Conservation (phyloP, 2,888 invertebrate species). For the Spodoptera picta region DNA sequence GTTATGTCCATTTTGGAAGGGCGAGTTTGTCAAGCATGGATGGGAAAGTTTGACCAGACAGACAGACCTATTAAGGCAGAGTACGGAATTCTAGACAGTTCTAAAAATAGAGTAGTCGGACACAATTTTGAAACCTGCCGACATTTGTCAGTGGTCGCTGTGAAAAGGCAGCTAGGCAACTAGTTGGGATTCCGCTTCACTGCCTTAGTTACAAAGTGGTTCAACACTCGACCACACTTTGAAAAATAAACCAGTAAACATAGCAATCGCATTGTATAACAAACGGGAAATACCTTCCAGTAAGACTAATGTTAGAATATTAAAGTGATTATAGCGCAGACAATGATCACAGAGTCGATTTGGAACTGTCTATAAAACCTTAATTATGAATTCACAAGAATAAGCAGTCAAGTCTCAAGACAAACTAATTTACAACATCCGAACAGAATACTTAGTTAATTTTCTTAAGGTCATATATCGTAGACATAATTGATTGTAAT, state of each 20-base stretch:
- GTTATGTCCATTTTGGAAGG: too few species aligned
- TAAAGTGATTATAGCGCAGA: not conserved
- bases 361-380: not conserved
- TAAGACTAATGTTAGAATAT: slow-evolving; percentile 14
- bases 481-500: slow-evolving; percentile 67
- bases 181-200: slow-evolving; percentile 46
- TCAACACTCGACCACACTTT: slow-evolving; percentile 20
- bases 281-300: slow-evolving; percentile 10
- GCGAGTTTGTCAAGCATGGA: too few species aligned
- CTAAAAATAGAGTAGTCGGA: not conserved
- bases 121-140: slow-evolving; percentile 17
- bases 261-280: slow-evolving; percentile 21
- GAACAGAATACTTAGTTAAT: slow-evolving; percentile 63
- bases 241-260: slow-evolving; percentile 42
- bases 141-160: not conserved
- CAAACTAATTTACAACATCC: slow-evolving; percentile 18
- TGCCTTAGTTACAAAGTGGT: slow-evolving; percentile 37
- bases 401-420: slow-evolving; percentile 3
- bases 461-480: slow-evolving; percentile 67
- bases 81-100: not conserved
- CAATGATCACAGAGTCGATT: not conserved
- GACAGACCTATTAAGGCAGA: not conserved
- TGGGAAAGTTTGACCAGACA: not conserved
- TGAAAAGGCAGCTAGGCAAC: slow-evolving; percentile 9
- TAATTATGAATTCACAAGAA: slow-evolving; percentile 2